Conservation (phyloP, 1,140 invertebrate species). For the Agrilus planipennis region DNA sequence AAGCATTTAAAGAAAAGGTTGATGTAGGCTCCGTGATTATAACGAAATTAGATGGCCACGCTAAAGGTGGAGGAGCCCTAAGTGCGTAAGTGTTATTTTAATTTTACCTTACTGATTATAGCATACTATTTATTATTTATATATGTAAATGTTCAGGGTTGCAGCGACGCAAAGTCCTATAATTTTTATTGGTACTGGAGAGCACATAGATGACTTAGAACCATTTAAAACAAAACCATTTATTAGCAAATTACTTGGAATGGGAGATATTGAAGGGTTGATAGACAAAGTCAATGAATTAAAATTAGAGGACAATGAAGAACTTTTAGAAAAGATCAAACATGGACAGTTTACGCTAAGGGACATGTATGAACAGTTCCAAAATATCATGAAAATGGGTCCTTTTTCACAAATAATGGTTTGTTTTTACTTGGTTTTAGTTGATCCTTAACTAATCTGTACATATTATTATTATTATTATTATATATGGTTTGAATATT, state of each 20-base stretch:
- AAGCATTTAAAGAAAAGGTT: constrained; percentile 97
- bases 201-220: constrained; percentile 99
- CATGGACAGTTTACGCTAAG: constrained; percentile 97
- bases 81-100: constrained; percentile 71
- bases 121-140: not conserved
- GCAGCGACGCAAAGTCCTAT: constrained; percentile 99
- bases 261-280: constrained; percentile 99
- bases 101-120: not conserved
- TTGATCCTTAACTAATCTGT: no score
- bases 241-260: constrained; percentile 96
- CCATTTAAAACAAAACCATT: constrained; percentile 99
- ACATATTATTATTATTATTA: no score
- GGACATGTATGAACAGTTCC: constrained; percentile 99
- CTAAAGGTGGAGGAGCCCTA: constrained; percentile 97
- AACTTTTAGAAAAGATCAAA: constrained; percentile 96
- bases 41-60: constrained; percentile 98
- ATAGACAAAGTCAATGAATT: constrained; percentile 99
- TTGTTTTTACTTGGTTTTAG: constrained; percentile 23
- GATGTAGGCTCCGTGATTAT: constrained; percentile 99
- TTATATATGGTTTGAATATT: no score
- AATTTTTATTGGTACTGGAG: constrained; percentile 98
- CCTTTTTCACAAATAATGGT: constrained; percentile 99
- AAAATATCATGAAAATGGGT: constrained; percentile 99
- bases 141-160: constrained; percentile 50
- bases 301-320: constrained; percentile 98